phyloP scores from a whole-genome alignment of 2,888 invertebrate species.

The Nysson spinosus region DNA sequence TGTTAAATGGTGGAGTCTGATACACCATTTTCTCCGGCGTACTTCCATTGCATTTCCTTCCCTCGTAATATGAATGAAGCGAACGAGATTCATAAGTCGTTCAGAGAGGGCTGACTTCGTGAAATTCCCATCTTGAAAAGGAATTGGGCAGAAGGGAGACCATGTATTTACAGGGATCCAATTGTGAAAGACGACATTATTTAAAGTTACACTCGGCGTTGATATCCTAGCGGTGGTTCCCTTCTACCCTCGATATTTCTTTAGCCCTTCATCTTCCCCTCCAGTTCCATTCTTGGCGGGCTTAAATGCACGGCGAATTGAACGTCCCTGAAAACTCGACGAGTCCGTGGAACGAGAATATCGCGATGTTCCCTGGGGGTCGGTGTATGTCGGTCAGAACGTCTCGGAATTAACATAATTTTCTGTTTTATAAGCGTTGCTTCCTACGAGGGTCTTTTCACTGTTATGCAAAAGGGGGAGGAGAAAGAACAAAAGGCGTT shows the following conservation, averaged over 20 bases:
- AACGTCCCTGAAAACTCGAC: not conserved
- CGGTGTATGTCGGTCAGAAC: constrained; percentile 7
- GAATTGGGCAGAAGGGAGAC: not conserved
- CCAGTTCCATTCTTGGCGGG: constrained; percentile 19
- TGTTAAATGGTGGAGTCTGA: no score
- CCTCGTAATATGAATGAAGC: constrained; percentile 1
- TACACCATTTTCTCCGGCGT: constrained; percentile 1
- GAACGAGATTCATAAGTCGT: constrained; percentile 28
- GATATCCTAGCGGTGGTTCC: constrained; percentile 10
- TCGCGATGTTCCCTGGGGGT: constrained; percentile 3
- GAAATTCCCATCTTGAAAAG: not conserved
- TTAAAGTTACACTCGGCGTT: constrained; percentile 42
- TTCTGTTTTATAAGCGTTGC: constrained; percentile 53
- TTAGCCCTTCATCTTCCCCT: no score
- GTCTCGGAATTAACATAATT: constrained; percentile 55
- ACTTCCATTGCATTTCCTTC: constrained; percentile 2
- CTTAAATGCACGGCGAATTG: not conserved
- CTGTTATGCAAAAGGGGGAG: not conserved
- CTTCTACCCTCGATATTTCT: constrained; percentile 8
- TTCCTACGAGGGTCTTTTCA: not conserved
- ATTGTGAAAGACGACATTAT: constrained; percentile 48
- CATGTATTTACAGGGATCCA: constrained; percentile 46
- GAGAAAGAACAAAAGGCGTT: not conserved
- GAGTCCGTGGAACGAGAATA: not conserved
- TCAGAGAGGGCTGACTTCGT: constrained; percentile 3